phyloP scores from a whole-genome alignment of 2,797 vertebrate species.

The Phrynocephalus vlangalii region DNA sequence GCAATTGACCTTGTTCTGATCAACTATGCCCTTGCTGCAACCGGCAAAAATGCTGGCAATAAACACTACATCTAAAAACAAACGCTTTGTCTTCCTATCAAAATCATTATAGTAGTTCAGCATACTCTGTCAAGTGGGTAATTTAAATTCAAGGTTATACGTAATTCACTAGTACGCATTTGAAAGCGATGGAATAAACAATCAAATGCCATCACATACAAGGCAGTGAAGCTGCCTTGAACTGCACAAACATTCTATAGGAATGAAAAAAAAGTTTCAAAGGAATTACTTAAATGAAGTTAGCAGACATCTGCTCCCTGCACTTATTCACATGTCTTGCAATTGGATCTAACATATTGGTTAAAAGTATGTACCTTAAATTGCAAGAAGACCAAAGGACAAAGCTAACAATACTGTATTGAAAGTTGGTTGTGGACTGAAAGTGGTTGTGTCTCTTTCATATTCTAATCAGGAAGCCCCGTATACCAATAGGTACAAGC shows the following conservation, averaged over 20 bases:
- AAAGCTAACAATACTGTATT: background rate
- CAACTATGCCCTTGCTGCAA: background rate
- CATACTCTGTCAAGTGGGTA: background rate
- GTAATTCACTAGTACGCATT: slow-evolving; percentile 49
- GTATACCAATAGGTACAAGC: background rate
- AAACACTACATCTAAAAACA: background rate
- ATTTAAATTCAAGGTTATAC: slow-evolving; percentile 53
- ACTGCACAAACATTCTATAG: slow-evolving; percentile 25
- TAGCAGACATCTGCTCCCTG: background rate
- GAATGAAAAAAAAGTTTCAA: slow-evolving; percentile 28
- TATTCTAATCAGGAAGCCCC: background rate
- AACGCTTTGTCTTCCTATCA: background rate
- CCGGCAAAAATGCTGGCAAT: background rate
- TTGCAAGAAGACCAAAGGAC: background rate
- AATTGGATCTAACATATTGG: accelerated
- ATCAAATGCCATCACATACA: slow-evolving; percentile 22
- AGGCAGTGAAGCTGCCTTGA: slow-evolving; percentile 41
- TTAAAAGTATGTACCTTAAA: background rate
- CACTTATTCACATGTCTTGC: background rate
- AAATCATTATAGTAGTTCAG: background rate
- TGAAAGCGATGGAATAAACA: slow-evolving; percentile 36
- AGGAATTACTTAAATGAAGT: slow-evolving; percentile 38
- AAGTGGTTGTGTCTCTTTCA: background rate
- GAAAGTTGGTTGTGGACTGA: background rate
- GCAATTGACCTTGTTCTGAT: background rate